A percentile compares a stretch with the other conserved stretches of the same genome.
Conservation (phyloP, 2,113 vertebrate genomes). For the Ictalurus furcatus region DNA sequence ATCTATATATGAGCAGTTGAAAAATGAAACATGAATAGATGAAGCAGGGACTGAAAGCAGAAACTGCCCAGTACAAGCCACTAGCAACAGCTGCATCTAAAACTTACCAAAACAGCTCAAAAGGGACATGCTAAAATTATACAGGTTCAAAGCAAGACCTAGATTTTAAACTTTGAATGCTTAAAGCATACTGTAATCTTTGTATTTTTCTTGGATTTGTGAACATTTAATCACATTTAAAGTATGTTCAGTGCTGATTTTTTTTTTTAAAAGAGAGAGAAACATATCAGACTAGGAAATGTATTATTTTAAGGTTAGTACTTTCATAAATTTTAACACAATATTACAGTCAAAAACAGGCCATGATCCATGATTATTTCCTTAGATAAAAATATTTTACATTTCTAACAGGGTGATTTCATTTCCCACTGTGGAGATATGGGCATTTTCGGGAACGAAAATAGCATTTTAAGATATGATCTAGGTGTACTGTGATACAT, state of each 20-base stretch:
- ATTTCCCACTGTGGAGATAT: slow-evolving; percentile 43
- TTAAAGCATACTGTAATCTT: not conserved
- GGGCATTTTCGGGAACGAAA: slow-evolving; percentile 28
- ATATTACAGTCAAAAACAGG: slow-evolving; percentile 75
- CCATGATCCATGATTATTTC: slow-evolving; percentile 75
- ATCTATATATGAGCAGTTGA: not conserved
- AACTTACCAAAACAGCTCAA: not conserved
- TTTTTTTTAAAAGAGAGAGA: not conserved
- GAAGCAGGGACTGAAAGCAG: not conserved
- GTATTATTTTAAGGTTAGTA: slow-evolving; percentile 77
- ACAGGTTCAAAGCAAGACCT: not conserved
- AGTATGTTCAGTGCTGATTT: not conserved
- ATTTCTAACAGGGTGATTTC: slow-evolving; percentile 64
- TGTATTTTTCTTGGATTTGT: not conserved
- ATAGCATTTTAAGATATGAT: slow-evolving; percentile 25
- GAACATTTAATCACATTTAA: not conserved
- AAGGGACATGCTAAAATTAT: not conserved
- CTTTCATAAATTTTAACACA: slow-evolving; percentile 76
- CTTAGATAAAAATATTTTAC: slow-evolving; percentile 70
- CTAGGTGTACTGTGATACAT: not conserved
- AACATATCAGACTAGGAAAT: slow-evolving; percentile 67
- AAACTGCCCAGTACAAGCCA: not conserved
- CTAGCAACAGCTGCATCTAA: not conserved
- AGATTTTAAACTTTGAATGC: not conserved
- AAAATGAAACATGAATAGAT: not conserved